These are phyloP conservation scores for Odontesthes bonariensis DNA, from an alignment of 2,113 vertebrate genomes.

Conservation along the genomic window DNA sequence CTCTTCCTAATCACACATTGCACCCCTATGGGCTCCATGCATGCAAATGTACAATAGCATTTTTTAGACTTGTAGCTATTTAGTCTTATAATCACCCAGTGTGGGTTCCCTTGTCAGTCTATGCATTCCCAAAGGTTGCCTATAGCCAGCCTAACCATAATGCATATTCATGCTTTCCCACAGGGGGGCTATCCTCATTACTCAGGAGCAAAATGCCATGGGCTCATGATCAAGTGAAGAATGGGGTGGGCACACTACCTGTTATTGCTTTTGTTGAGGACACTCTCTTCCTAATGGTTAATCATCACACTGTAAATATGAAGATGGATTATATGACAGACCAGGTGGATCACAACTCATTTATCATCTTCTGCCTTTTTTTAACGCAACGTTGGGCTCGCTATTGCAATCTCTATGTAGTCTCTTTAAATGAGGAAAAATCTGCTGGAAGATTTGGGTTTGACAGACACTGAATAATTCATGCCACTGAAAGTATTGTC, in stretches of 20 bases:
- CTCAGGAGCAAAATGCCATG: conserved; percentile 10
- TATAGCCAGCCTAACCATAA: conserved; percentile 24
- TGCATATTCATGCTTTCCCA: conserved; percentile 47
- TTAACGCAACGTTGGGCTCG: not conserved
- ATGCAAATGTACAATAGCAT: conserved; percentile 34
- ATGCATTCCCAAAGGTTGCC: conserved; percentile 40
- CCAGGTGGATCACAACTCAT: conserved; percentile 32
- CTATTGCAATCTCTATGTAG: not conserved
- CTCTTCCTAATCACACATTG: conserved; percentile 19
- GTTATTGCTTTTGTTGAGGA: conserved; percentile 60
- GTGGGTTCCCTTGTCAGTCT: conserved; percentile 31
- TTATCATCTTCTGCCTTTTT: conserved; percentile 44
- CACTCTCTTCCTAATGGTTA: conserved; percentile 52
- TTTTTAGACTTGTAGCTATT: conserved; percentile 33
- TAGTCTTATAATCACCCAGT: conserved; percentile 36
- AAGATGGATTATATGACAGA: conserved; percentile 62
- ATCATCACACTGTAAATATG: conserved; percentile 60
- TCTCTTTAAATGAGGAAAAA: conserved; percentile 32
- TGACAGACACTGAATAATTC: conserved; percentile 58
- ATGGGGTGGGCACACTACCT: conserved; percentile 14
- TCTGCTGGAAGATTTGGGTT: conserved; percentile 40
- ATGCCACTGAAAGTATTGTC: conserved; percentile 42
- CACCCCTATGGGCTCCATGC: conserved; percentile 28
- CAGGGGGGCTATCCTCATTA: conserved; percentile 44
- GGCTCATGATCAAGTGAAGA: conserved; percentile 42